Evolutionary conservation across 2,113 vertebrate genomes (phyloP), one percentile per base, ranked within the genome.

Genomic region (Percopsis transmontana): DNA sequence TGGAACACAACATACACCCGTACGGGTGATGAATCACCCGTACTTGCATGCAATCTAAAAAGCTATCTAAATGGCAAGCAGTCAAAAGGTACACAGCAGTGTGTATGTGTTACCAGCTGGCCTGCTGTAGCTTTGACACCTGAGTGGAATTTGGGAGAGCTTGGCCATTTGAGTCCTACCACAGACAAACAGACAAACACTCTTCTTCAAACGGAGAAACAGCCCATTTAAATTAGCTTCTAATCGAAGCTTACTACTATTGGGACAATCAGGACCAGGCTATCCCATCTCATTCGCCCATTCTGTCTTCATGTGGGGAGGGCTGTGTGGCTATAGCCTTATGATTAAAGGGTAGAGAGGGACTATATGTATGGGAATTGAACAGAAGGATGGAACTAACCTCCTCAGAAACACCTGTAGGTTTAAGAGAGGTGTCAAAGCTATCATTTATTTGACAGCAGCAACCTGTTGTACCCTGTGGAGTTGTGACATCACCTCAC

Each of bases 201-300:
- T 74, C 68, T 62, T 55, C 66, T 41, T 67, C 47, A 54, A 62
- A 58, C 76, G 72, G 64, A 66, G 70, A 79, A 52, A 59, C 15
- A 10, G 71, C 59, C 58, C 54, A 61, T 80, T 85, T 77, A 75
- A 84, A n/a, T 83, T 82, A 87, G 79, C 76, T 68, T 76, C 76
- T 79, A 59, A 66, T 71, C 71, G 71, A 64, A 72, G 68, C 63
- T 61, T 80, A 58, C 59, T 64, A 86, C 83, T 85, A 88, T 57
- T 67, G 71, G 55, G 68, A 77, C 84, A 45, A 75, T 87, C 84
- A 68, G 68, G 56, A 71, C 61, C 66, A 73, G 76, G 62, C 52
- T 74, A 66, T 80, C 75, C 69, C 48, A 48, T 21, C 33, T 40
- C n/a, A 57, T 72, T 38, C 62, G 33, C 40, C 62, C n/a, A n/a